These are phyloP conservation scores for Triplophysa dalaica DNA, from an alignment of 2,113 vertebrate species.

Conservation along the genomic window DNA sequence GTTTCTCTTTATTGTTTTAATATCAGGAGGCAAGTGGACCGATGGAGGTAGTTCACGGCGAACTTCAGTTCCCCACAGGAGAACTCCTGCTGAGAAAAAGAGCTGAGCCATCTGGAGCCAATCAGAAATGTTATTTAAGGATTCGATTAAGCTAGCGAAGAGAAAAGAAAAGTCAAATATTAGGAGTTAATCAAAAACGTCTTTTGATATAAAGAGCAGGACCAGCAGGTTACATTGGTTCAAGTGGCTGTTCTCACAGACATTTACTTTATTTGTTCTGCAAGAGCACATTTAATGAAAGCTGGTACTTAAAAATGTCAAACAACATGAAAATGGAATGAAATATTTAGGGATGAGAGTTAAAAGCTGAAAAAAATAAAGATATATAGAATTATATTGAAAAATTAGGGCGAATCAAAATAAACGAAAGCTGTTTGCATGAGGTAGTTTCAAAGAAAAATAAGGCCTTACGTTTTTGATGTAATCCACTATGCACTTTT, in stretches of 20 bases:
- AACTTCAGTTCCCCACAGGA: constrained; percentile 10
- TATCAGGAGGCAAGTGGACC: constrained; percentile 4
- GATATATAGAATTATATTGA: neutral
- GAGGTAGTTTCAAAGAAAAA: neutral
- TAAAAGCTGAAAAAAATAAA: neutral
- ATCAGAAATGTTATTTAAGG: constrained; percentile 21
- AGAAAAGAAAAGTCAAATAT: neutral
- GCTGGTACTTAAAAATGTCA: neutral
- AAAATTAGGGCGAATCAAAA: neutral
- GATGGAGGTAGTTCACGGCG: constrained; percentile 8
- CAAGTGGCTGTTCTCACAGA: neutral
- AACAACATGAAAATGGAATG: neutral
- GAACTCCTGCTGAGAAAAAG: constrained; percentile 6
- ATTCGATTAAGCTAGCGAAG: constrained; percentile 11
- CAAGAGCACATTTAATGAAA: neutral
- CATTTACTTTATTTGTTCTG: neutral
- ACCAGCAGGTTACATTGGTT: neutral
- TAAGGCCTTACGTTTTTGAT: neutral
- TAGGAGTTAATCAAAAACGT: constrained; percentile 2
- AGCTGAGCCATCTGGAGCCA: constrained; percentile 4
- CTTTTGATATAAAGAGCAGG: constrained; percentile 4
- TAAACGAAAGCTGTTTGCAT: neutral
- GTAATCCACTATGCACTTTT: neutral
- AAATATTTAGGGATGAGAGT: neutral
- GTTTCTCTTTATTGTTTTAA: constrained; percentile 43